Evolutionary conservation across 2,888 invertebrate species (phyloP).

Genomic region (Petrolisthes manimaculis): DNA sequence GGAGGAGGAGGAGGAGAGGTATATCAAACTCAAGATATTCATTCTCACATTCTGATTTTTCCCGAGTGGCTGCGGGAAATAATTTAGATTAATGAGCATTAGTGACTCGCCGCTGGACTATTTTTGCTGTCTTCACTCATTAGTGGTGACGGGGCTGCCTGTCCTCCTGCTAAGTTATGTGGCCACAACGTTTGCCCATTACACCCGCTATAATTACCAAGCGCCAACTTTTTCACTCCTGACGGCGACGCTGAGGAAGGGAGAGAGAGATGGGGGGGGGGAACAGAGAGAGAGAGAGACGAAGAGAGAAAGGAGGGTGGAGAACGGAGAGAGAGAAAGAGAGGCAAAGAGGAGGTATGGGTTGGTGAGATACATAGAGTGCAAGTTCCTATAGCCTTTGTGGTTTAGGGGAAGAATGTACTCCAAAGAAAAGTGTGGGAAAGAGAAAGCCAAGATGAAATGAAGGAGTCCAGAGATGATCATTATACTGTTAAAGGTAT

Average conservation of each 20-base stretch:
- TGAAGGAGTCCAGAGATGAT: no score
- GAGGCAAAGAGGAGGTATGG: not conserved
- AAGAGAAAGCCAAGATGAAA: no score
- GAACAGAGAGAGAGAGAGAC: no score
- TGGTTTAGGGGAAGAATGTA: no score
- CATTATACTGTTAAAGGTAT: no score
- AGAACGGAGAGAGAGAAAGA: slow-evolving; percentile 15
- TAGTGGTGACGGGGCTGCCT: slow-evolving; percentile 16
- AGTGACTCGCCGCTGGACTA: slow-evolving; percentile 28
- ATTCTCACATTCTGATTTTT: slow-evolving; percentile 53
- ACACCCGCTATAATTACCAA: slow-evolving; percentile 46
- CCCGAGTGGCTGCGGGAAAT: slow-evolving; percentile 10
- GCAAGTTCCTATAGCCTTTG: no score
- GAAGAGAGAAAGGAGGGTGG: not conserved
- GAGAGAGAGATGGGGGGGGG: not conserved
- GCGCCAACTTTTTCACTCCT: not conserved
- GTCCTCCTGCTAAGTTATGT: slow-evolving; percentile 42
- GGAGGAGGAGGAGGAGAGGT: not conserved
- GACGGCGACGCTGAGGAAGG: not conserved
- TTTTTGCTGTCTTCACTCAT: slow-evolving; percentile 43
- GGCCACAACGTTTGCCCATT: slow-evolving; percentile 42
- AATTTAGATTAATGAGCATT: slow-evolving; percentile 54
- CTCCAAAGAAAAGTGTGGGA: no score
- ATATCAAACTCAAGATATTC: slow-evolving; percentile 46
- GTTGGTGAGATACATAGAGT: no score